Evolutionary conservation across 2,113 vertebrate species (phyloP).

Genomic region (Melanocharis versteri): DNA sequence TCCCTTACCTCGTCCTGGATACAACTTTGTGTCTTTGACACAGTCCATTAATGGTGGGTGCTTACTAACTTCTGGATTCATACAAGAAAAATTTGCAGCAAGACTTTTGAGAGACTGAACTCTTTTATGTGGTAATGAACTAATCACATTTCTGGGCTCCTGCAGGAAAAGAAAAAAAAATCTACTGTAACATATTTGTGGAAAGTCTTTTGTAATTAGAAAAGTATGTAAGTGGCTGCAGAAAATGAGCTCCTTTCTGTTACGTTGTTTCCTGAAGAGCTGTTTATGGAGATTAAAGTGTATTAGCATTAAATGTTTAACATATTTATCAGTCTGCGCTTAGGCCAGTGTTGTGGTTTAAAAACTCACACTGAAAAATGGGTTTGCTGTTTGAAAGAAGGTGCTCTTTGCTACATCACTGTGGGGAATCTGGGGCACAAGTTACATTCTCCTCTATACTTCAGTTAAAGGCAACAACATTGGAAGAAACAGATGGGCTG

Average conservation of each 20-base stretch:
- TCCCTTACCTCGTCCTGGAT: not conserved
- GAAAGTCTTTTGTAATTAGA: not conserved
- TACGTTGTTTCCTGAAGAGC: slow-evolving; percentile 61
- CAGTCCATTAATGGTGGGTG: not conserved
- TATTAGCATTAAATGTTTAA: slow-evolving; percentile 75
- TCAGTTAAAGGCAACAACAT: not conserved
- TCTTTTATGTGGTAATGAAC: not conserved
- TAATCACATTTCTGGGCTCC: not conserved
- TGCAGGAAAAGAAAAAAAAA: not conserved
- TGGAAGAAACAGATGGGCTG: not conserved
- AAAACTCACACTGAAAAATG: slow-evolving; percentile 64
- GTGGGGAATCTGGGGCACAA: not conserved
- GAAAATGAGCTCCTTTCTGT: not conserved
- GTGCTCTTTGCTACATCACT: slow-evolving; percentile 74
- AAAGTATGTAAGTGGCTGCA: not conserved
- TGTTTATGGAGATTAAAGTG: slow-evolving; percentile 79
- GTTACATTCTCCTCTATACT: not conserved
- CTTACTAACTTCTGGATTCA: not conserved
- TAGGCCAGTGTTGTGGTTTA: slow-evolving; percentile 71
- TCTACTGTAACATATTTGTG: not conserved
- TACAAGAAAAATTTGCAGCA: not conserved
- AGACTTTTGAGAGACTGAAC: not conserved
- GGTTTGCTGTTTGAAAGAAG: slow-evolving; percentile 78
- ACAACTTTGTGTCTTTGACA: not conserved
- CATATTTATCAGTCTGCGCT: not conserved